A percentile compares a stretch with the other conserved stretches of the same genome.
phyloP scores from a whole-genome alignment of 2,113 vertebrate genomes.

The Panthera tigris region DNA sequence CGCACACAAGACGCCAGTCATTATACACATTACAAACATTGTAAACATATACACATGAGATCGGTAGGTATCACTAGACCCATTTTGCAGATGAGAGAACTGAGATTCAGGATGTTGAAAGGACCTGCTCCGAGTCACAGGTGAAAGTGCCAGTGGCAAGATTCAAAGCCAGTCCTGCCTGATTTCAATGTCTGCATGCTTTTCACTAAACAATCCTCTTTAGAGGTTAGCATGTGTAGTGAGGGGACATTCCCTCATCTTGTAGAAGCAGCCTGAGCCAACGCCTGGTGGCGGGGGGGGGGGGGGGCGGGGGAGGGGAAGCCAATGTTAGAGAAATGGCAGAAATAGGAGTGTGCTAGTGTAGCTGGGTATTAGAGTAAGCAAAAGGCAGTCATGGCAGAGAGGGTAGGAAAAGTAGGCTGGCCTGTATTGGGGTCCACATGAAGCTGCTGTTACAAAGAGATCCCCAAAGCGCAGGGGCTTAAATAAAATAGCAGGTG shows the following conservation, averaged over 20 bases:
- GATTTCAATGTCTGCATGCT: background rate
- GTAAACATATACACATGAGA: no score
- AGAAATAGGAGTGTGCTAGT: fast-evolving
- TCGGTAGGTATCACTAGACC: background rate
- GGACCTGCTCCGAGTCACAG: background rate
- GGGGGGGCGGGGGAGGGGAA: background rate
- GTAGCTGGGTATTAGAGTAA: background rate
- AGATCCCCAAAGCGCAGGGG: background rate
- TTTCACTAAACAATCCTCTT: background rate
- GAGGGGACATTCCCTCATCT: background rate
- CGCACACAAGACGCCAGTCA: background rate
- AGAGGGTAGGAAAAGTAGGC: background rate
- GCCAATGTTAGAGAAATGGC: background rate
- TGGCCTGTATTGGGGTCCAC: background rate
- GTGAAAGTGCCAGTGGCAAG: background rate
- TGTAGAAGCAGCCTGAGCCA: background rate
- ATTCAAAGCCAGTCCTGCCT: background rate
- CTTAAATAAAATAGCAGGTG: background rate
- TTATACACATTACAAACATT: background rate
- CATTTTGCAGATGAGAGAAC: background rate
- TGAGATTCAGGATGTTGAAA: background rate
- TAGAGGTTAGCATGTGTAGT: fast-evolving
- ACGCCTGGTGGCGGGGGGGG: background rate
- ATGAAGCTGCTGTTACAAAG: background rate
- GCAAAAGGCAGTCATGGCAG: background rate